A percentile compares a stretch with the other conserved stretches of the same genome.
phyloP scores from a whole-genome alignment of 2,888 invertebrate species.

The Amphimallon solstitiale region DNA sequence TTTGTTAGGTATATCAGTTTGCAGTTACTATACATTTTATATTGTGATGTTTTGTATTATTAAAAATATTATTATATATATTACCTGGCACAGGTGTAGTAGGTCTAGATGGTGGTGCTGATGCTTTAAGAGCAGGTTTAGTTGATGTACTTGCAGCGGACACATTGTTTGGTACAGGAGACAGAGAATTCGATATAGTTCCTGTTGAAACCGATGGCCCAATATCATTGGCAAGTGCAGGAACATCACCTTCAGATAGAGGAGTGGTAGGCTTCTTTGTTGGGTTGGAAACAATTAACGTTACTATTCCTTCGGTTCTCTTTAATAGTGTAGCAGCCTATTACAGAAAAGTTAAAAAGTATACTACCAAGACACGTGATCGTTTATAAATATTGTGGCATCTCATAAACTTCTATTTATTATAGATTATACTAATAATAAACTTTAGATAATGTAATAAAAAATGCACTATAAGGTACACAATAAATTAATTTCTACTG shows the following conservation, averaged over 20 bases:
- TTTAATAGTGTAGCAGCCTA: slow-evolving; percentile 87
- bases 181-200: slow-evolving; percentile 23
- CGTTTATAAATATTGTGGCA: background rate
- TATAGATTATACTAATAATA: background rate
- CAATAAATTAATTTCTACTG: background rate
- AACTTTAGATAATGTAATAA: slow-evolving; percentile 40
- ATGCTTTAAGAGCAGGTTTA: slow-evolving; percentile 49
- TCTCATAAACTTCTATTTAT: slow-evolving; percentile 15
- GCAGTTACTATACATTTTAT: too few species aligned
- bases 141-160: slow-evolving; percentile 11
- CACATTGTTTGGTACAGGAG: slow-evolving; percentile 24
- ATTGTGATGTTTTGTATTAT: too few species aligned
- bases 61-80: background rate
- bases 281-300: slow-evolving; percentile 85
- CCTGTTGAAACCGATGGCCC: slow-evolving; percentile 43
- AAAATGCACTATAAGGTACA: background rate
- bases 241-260: slow-evolving; percentile 57
- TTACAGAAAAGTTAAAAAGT: slow-evolving; percentile 38
- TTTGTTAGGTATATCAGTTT: too few species aligned
- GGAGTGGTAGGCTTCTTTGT: slow-evolving; percentile 72
- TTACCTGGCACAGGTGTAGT: slow-evolving; percentile 61
- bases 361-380: too few species aligned
- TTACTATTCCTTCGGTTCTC: slow-evolving; percentile 86
- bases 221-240: slow-evolving; percentile 61
- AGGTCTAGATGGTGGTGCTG: slow-evolving; percentile 56